Evolutionary conservation across 2,888 invertebrate genomes (phyloP), one percentile per base, ranked within the genome.

Genomic region (Griposia aprilina): DNA sequence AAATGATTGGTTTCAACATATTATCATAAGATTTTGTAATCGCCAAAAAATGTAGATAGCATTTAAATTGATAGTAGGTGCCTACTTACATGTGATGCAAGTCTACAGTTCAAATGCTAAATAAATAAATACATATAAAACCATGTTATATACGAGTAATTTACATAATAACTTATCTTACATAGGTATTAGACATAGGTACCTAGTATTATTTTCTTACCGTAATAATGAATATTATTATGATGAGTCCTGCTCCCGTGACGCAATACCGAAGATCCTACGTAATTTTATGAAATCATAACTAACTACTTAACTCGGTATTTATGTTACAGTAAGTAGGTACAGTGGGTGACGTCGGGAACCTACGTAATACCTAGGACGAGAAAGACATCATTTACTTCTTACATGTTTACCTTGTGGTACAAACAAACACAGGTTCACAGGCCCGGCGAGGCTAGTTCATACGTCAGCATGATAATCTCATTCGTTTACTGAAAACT

Each of bases 401-500:
- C 4, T 17, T 11, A 26, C 20, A n/a, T 60, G 50, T 50, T 60
- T 41, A 36, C n/a, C 10, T 13, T n/a, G 41, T 80, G 41, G n/a
- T 26, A 45, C 15, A 45, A 26, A 36, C 20, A 70, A 26, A 36
- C 20, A 70, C n/a, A 17, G n/a, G 77, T 63, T 78, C 83, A 63
- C 15, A 26, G 36, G 48, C 55, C 78, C n/a, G 23, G 48, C 55
- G n/a, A 57, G 76, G 83, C 15, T 55, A 20, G 11, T 20, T 17
- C 10, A 11, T 45, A 76, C 55, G 62, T 55, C 78, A 82, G 15
- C 23, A 75, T 50, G 11, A 60, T 78, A 62, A 83, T 55, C 62
- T 82, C 83, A 78, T 57, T 23, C 6, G 55, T 76, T 65, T 63
- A 63, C 57, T 83, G 78, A 78, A 83, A 76, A 83, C 26, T 76